Evolutionary conservation across 2,888 invertebrate genomes (phyloP), one percentile per base, ranked within the genome.

Genomic region (Acanthacorydalis orientalis): DNA sequence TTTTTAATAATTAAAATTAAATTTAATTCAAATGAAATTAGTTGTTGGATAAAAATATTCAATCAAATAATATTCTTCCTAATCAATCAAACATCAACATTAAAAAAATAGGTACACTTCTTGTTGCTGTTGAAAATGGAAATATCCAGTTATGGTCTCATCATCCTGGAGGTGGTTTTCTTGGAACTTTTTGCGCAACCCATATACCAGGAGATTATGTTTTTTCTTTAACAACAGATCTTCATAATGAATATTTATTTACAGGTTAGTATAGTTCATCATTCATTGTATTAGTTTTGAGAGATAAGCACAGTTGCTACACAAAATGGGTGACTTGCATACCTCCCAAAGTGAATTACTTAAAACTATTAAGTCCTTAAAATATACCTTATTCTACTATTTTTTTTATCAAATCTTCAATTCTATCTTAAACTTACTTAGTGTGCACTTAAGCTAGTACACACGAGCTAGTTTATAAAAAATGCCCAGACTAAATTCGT

Each of bases 81-180:
- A 23, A 23, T 23, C 23, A 23, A 23, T 23, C n/a, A n/a, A n/a
- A n/a, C n/a, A 23, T 23, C 6, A 23, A 2, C 16, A 4, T 39
- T 9, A 4, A n/a, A 12, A 32, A 14, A 35, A 31, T 60, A 67
- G 88, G 83, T 9, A 78, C 80, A 1, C 64, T 89, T 10, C 62
- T 87, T 46, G 71, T 87, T 1, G 72, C 83, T 0, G 64, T 88
- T 51, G 83, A 83, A 58, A 83, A 82, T 53, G 89, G 89, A 1
- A 68, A 73, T 49, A 69, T 86, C 51, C 83, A 89, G 66, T 73
- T 81, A 16, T 90, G 88, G 83, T 86, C 86, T 14, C 82, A 86
- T 61, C 83, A 86, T 62, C 72, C 78, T 37, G 74, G 73, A 10
- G 84, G 83, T 10, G 83, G 83, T 7, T 79, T 76, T 61, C 65